Evolutionary conservation across 2,797 vertebrate species (phyloP), one percentile per base, ranked within the genome.

Genomic region (Mionectes olivaceus): DNA sequence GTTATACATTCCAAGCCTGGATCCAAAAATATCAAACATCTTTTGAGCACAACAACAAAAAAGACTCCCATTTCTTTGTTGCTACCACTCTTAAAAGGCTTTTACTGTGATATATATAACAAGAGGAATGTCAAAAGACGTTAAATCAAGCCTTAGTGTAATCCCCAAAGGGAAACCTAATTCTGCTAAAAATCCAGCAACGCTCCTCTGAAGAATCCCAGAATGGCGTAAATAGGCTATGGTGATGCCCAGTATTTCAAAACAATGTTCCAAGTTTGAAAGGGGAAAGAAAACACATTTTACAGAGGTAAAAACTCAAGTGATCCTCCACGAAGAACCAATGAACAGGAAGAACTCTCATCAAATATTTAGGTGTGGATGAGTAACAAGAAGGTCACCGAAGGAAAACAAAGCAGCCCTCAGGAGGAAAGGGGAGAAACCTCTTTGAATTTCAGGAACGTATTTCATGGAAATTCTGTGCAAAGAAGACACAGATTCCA

Each of bases 71-170:
- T 57, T 84, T 92, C 88, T 86, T 93, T 78, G 63, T 57, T 89
- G 92, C 57, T 55, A 63, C 49, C 74, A 67, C 28, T 94, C 67
- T 92, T 83, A 94, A 90, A 92, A 97, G 94, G 96, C 95, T 95
- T 97, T 94, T 92, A 91, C 82, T 93, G 80, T 56, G 82, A 95
- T 89, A 93, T 30, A 84, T 85, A 49, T 76, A 95, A 95, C 89
- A 91, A 95, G 79, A 89, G 71, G 39, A 93, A 94, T 89, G 96
- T 96, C 97, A 96, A 46, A 94, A 95, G 84, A 89, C 1, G 27
- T 96, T 97, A 95, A 33, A 90, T 96, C 95, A 96, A 96, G 43
- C 44, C 68, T 77, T 35, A 68, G 73, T 52, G 79, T 37, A 94
- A 93, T 79, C 68, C 91, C 71, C 79, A 87, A 91, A 95, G 93